Percentiles rank a stretch among this genome's conserved stretches.
These are phyloP conservation scores for Pristionchus mayeri DNA, from an alignment of 2,888 invertebrate genomes.

Conservation along the genomic window DNA sequence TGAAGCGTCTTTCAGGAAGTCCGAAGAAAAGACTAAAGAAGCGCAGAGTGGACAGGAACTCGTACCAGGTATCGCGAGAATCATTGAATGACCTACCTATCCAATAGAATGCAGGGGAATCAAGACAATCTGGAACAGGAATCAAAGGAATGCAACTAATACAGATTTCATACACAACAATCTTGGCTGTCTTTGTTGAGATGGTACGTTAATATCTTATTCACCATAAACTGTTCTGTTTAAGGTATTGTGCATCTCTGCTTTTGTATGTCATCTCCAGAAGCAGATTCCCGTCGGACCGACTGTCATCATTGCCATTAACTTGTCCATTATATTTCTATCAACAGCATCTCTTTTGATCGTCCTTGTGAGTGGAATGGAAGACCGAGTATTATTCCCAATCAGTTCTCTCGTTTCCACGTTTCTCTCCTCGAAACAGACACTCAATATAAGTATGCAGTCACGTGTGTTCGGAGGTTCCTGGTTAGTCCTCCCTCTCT, in stretches of 20 bases:
- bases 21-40: conserved; percentile 12
- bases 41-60: conserved; percentile 11
- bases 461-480: background rate
- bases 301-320: background rate
- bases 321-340: background rate
- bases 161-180: background rate
- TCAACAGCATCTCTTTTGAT: background rate
- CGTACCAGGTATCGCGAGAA: background rate
- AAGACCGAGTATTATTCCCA: too few species aligned
- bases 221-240: background rate
- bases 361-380: conserved; percentile 7
- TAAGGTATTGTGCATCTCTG: background rate
- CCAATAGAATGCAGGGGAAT: background rate
- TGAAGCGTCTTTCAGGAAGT: background rate
- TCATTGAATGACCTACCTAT: background rate
- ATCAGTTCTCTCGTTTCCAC: conserved; percentile 17
- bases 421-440: conserved; percentile 14
- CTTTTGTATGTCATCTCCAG: background rate
- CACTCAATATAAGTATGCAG: background rate
- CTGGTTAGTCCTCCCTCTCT: background rate
- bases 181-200: background rate
- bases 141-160: background rate
- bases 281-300: background rate
- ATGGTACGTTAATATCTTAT: background rate
- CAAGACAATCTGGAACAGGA: conserved; percentile 17